Base-by-base conservation (phyloP, 2,797 vertebrate genomes). In the Coccyzus lansbergi region DNA sequence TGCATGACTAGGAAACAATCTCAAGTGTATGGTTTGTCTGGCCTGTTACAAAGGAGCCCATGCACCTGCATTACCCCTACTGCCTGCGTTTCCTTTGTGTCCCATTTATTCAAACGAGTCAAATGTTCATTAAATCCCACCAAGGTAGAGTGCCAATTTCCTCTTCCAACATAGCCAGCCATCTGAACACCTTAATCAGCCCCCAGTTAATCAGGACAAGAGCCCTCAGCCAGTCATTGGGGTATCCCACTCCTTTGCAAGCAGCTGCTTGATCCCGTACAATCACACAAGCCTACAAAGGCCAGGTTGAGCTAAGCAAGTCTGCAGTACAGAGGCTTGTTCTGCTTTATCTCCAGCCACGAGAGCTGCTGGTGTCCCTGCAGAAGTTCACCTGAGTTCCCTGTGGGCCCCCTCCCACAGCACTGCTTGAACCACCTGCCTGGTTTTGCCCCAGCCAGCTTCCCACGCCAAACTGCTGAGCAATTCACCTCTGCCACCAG, bases 41-140 rank as follows among this genome's bases (percentile, higher is more conserved):
- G 81, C 75, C 82, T 69, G 60, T 34, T 53, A 31, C 0, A 19
- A 60, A 34, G 38, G 44, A 64, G 81, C 56, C 72, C 3, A 0
- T 65, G 84, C 93, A 92, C 69, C 87, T 91, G 91, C 72, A 7
- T 26, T 70, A 60, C 87, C 87, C 72, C 38, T 52, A 33, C 76
- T 4, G 6, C 52, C 76, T 62, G 67, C 4, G 0, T 77, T 51
- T 67, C 20, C 84, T 77, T 51, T 67, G 76, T 33, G 14, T 64
- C 77, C n/a, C 42, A 16, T 68, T 81, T 78, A 52, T 63, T 76
- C 78, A 46, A 10, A 72, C 34, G 69, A 46, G 15, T 42, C 59
- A 60, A 71, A 72, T 38, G 31, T 68, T 86, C 8, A 3, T 59
- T 75, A 65, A 44, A 7, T 20, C 24, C 53, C 14, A 40, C 21